Evolutionary conservation across 2,888 invertebrate genomes (phyloP).

Genomic region (Drosophila anomalata): DNA sequence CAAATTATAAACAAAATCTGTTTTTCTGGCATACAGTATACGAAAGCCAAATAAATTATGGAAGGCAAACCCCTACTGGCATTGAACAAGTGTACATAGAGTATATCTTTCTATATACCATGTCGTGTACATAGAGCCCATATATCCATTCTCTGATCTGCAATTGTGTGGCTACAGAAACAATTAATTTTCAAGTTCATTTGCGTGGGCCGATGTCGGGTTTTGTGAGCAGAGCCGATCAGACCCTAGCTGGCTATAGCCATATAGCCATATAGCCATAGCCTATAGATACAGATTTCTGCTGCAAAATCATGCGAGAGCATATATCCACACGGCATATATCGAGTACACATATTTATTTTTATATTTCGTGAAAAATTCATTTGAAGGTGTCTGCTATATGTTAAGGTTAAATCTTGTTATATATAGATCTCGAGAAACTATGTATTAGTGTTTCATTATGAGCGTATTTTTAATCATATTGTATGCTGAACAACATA

Average conservation of each 20-base stretch:
- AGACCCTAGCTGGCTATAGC: constrained; percentile 61
- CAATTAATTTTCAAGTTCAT: constrained; percentile 77
- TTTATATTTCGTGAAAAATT: constrained; percentile 74
- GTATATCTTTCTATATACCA: constrained; percentile 5
- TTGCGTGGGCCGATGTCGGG: constrained; percentile 58
- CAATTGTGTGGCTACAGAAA: constrained; percentile 57
- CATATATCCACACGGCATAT: constrained; percentile 25
- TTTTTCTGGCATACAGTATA: constrained; percentile 22
- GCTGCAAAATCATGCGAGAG: constrained; percentile 43
- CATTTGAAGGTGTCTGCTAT: constrained; percentile 75
- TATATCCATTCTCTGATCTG: constrained; percentile 29
- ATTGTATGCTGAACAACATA: constrained; percentile 32
- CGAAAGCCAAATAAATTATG: constrained; percentile 61
- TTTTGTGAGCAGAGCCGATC: constrained; percentile 22
- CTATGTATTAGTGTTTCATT: constrained; percentile 38
- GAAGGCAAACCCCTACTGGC: constrained; percentile 60
- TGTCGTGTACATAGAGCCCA: constrained; percentile 12
- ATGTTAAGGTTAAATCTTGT: constrained; percentile 77
- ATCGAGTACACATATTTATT: constrained; percentile 62
- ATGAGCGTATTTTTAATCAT: constrained; percentile 46
- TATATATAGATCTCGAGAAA: constrained; percentile 40
- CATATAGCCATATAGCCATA: constrained; percentile 47
- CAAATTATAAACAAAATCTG: constrained; percentile 69
- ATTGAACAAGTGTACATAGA: constrained; percentile 46
- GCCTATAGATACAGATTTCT: constrained; percentile 34